Base-by-base conservation (phyloP, 2,113 vertebrate genomes). In the Cavia aperea region DNA sequence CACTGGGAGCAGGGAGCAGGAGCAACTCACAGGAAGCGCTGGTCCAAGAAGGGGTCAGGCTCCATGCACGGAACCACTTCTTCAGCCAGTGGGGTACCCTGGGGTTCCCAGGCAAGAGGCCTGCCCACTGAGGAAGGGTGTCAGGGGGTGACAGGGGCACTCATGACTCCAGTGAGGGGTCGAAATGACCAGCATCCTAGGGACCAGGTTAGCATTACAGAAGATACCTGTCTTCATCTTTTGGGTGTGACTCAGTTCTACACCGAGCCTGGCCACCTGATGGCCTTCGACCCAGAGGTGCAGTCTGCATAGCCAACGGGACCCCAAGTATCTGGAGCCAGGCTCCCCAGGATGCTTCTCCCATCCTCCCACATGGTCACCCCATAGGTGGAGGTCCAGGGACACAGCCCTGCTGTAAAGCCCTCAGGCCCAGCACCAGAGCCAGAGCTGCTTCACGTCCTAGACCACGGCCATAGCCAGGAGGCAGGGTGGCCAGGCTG, bases 121-220 rank as follows among this genome's bases (percentile, higher is more conserved):
- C 23, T 18, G 1, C 4, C 36, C 46, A 7, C 21, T 0, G 4
- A 68, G 4, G 26, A 29, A 51, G 16, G 36, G 23, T 3, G 14
- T 29, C 23, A 7, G 21, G 13, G 0, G 19, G 19, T 31, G 7
- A 18, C 3, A 2, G n/a, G 12, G 10, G 49, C 13, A 13, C 0
- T 23, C 5, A 5, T 1, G 51, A 5, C 10, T 10, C 62, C 49
- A 9, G 31, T 1, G 26, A 56, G 49, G 29, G 21, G 7, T 39
- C 1, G 1, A 18, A 21, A 4, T 24, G 33, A 8, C 26, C n/a
- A 12, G 66, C 4, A 12, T 8, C 13, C 0, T 7, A 19, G 51
- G 62, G 43, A 66, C 6, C 13, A 0, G 2, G 12, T 24, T 16
- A 2, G 68, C 2, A 1, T n/a, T 11, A 5, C 13, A 54, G 68